Evolutionary conservation across 1,140 invertebrate genomes (phyloP), one percentile per base, ranked within the genome.

Genomic region (Doryteuthis pealeii): DNA sequence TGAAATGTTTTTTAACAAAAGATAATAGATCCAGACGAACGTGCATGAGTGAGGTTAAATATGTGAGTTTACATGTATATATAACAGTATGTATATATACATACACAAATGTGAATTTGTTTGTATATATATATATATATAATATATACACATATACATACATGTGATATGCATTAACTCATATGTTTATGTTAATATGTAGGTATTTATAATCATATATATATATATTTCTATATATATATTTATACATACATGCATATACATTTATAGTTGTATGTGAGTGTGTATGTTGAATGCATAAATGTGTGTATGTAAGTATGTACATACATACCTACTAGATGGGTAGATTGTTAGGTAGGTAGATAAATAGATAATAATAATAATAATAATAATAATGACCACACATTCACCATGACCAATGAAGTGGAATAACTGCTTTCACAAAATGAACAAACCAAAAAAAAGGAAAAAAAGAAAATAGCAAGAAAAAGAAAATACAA

Each of bases 361-460:
- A 62, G 54, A 62, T n/a, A 62, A 62, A 15, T 28, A 15, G 22
- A 22, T 49, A 49, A 12, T 22, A n/a, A n/a, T n/a, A n/a, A n/a
- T n/a, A n/a, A n/a, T n/a, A n/a, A n/a, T n/a, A n/a, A n/a, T n/a
- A n/a, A n/a, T n/a, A n/a, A 8, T 28, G 26, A 62, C 22, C 26
- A 62, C 54, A n/a, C 6, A 62, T 22, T 62, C 26, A 62, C 6
- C 54, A 62, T 62, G 54, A 62, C 54, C 54, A 62, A 62, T 22
- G 54, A 62, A n/a, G 54, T 62, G 54, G 54, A 28, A 15, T n/a
- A 62, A n/a, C 54, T 62, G 54, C 54, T 62, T 62, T 62, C 54
- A 22, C 54, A n/a, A n/a, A n/a, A 62, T 28, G 6, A 62, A 62
- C 35, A 40, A 40, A 40, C 35, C 35, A 40, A 40, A 40, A 40